Conservation (phyloP, 2,888 invertebrate species). For the Euclidia mi region DNA sequence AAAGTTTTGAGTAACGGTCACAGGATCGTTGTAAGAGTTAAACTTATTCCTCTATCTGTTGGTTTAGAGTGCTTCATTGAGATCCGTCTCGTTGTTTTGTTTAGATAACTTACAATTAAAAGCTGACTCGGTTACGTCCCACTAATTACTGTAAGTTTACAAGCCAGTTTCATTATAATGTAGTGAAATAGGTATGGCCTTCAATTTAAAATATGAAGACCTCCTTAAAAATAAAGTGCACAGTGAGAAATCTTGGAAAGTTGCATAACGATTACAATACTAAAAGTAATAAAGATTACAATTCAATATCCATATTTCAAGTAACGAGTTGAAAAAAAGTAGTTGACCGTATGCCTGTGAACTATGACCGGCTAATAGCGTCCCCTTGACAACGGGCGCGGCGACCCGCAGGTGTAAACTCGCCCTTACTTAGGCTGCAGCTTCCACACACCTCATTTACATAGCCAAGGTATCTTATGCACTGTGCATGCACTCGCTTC, state of each 20-base stretch:
- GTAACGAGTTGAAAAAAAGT: constrained; percentile 35
- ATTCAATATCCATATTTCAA: constrained; percentile 28
- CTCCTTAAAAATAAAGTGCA: background rate
- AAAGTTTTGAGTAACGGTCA: constrained; percentile 88
- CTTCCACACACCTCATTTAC: constrained; percentile 79
- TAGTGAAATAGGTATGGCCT: constrained; percentile 1
- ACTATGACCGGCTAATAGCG: constrained; percentile 61
- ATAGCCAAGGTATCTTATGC: constrained; percentile 84
- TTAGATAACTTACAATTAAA: constrained; percentile 67
- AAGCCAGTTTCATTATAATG: background rate
- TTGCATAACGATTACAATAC: constrained; percentile 13
- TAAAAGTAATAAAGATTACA: no score
- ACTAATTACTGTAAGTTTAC: constrained; percentile 6
- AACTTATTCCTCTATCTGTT: constrained; percentile 77
- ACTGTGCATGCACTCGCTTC: constrained; percentile 84
- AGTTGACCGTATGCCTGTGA: constrained; percentile 60
- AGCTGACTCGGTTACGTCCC: constrained; percentile 49
- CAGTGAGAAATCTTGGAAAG: background rate
- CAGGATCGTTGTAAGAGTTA: constrained; percentile 82
- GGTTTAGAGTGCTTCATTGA: constrained; percentile 69
- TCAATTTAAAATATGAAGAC: background rate
- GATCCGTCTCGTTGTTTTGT: constrained; percentile 75
- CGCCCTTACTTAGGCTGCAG: constrained; percentile 68
- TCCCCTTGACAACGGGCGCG: constrained; percentile 43
- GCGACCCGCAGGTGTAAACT: constrained; percentile 73